phyloP scores from a whole-genome alignment of 1,140 invertebrate genomes.

The Drosophila pseudoobscura region DNA sequence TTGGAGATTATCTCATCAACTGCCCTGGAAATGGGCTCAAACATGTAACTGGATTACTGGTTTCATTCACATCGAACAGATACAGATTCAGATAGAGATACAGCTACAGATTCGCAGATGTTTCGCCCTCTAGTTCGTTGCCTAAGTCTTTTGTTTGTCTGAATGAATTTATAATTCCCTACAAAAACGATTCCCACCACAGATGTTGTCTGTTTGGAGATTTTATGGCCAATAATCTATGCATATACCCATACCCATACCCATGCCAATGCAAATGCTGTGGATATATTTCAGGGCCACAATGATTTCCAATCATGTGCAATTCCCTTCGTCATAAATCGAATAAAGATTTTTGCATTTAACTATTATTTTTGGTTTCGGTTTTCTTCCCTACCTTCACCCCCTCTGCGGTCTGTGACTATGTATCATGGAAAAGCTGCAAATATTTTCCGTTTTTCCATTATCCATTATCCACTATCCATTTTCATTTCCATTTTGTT shows the following conservation, averaged over 20 bases:
- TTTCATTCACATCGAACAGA: constrained; percentile 32
- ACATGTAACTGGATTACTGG: constrained; percentile 39
- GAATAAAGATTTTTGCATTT: constrained; percentile 40
- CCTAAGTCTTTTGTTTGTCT: constrained; percentile 72
- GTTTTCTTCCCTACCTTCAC: not conserved
- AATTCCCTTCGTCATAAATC: constrained; percentile 6
- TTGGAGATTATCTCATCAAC: constrained; percentile 20
- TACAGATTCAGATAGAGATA: constrained; percentile 11
- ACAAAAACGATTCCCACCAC: constrained; percentile 43
- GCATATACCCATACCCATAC: not conserved
- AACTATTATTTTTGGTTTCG: constrained; percentile 12
- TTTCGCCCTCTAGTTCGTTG: constrained; percentile 51
- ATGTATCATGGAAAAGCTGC: constrained; percentile 13
- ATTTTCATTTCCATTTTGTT: constrained; percentile 39
- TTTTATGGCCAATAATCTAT: constrained; percentile 35
- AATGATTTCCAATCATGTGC: constrained; percentile 6
- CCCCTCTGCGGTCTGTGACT: not conserved
- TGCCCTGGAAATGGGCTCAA: constrained; percentile 13
- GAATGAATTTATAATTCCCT: constrained; percentile 66
- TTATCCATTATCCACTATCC: constrained; percentile 13
- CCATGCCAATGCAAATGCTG: too few relatives aligned
- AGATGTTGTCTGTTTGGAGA: constrained; percentile 25
- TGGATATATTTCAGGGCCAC: constrained; percentile 20
- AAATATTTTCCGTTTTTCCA: constrained; percentile 26
- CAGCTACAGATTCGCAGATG: not conserved